These are phyloP conservation scores for Drosophila subquinaria DNA, from an alignment of 2,888 invertebrate genomes.

Conservation along the genomic window DNA sequence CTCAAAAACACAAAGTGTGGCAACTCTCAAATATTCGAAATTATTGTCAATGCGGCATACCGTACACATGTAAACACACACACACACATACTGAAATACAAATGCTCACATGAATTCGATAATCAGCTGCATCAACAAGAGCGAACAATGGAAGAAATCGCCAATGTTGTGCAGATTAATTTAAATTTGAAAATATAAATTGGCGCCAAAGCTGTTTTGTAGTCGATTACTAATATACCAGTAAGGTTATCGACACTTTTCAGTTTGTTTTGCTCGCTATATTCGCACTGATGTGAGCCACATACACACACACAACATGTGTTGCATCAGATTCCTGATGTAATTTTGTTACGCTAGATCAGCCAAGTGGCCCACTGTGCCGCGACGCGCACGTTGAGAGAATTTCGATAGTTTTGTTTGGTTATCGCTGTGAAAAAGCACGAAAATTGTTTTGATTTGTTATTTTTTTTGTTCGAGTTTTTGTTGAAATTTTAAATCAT, in stretches of 20 bases:
- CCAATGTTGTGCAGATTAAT: no score
- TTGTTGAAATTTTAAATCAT: constrained; percentile 21
- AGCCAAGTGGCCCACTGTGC: not conserved
- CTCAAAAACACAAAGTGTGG: no score
- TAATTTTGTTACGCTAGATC: not conserved
- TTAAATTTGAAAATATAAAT: no score
- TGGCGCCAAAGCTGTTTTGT: no score
- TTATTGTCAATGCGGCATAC: not conserved
- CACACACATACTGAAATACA: not conserved
- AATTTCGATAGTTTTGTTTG: constrained; percentile 43
- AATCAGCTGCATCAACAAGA: constrained; percentile 11
- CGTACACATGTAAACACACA: not conserved
- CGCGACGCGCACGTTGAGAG: constrained; percentile 9
- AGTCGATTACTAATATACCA: no score
- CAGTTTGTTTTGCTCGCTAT: no score
- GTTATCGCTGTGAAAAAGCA: constrained; percentile 48
- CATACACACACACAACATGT: constrained; percentile 14
- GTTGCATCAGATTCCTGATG: not conserved
- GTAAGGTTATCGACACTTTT: no score
- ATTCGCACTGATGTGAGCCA: no score
- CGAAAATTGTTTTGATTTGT: constrained; percentile 46
- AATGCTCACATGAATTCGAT: constrained; percentile 10
- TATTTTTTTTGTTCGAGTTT: not conserved
- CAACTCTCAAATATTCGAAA: not conserved
- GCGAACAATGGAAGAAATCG: no score